A percentile compares a stretch with the other conserved stretches of the same genome.
These are phyloP conservation scores for Charina bottae DNA, from an alignment of 2,113 vertebrate genomes.

Conservation along the genomic window DNA sequence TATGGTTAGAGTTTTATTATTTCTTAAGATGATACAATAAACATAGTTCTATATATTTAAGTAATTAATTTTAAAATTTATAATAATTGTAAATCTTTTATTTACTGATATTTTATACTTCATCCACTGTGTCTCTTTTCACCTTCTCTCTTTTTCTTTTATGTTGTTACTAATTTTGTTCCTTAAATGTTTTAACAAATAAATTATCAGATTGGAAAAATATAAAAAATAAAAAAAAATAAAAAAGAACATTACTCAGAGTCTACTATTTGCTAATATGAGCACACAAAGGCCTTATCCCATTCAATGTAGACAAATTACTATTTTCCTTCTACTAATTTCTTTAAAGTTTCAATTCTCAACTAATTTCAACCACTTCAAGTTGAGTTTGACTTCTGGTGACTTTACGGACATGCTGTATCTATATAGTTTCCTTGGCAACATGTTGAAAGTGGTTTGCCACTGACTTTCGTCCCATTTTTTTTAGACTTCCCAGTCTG, in stretches of 20 bases:
- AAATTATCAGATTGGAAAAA: background rate
- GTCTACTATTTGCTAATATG: background rate
- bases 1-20: no score
- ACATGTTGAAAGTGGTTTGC: background rate
- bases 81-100: background rate
- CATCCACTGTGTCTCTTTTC: background rate
- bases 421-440: background rate
- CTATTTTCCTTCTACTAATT: background rate
- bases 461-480: background rate
- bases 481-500: background rate
- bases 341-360: background rate
- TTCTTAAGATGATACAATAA: no score
- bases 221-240: background rate
- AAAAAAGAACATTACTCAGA: background rate
- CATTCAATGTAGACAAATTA: background rate
- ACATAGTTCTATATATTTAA: no score
- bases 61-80: no score
- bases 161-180: background rate
- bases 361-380: background rate
- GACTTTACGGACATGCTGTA: background rate
- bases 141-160: background rate
- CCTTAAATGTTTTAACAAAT: background rate
- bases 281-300: background rate
- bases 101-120: background rate
- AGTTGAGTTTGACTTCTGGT: background rate